Percentiles rank a stretch among this genome's conserved stretches.
Evolutionary conservation across 2,113 vertebrate genomes (phyloP).

Genomic region (Gnathonemus longibarbis): DNA sequence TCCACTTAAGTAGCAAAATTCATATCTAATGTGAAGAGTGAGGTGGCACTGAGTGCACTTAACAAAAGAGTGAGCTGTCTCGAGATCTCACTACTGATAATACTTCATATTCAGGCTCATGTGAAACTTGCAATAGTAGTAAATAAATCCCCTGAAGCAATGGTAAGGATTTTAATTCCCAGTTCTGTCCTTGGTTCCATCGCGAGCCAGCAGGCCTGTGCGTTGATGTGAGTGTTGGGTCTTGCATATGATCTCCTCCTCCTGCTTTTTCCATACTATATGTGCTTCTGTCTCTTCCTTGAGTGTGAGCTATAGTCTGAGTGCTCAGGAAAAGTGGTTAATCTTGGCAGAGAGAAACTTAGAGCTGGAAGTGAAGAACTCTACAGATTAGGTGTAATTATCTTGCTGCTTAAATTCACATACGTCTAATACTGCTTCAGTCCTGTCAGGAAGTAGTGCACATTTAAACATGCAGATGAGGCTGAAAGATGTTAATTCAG

Average conservation of each 20-base stretch:
- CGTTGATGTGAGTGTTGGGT: background rate
- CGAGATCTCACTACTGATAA: background rate
- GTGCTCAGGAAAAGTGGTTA: conserved; percentile 44
- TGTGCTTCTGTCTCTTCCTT: background rate
- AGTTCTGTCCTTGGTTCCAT: background rate
- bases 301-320: conserved; percentile 36
- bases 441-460: background rate
- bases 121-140: background rate
- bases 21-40: background rate
- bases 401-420: background rate
- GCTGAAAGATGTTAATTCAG: background rate
- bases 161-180: background rate
- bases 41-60: background rate
- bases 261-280: background rate
- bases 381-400: background rate
- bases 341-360: conserved; percentile 38
- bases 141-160: background rate
- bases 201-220: background rate
- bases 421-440: background rate
- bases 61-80: background rate
- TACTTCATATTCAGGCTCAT: background rate
- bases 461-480: background rate
- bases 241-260: background rate
- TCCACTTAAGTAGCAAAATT: background rate
- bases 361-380: conserved; percentile 39